Conservation (phyloP, 2,113 vertebrate species). For the Sylvietta virens region DNA sequence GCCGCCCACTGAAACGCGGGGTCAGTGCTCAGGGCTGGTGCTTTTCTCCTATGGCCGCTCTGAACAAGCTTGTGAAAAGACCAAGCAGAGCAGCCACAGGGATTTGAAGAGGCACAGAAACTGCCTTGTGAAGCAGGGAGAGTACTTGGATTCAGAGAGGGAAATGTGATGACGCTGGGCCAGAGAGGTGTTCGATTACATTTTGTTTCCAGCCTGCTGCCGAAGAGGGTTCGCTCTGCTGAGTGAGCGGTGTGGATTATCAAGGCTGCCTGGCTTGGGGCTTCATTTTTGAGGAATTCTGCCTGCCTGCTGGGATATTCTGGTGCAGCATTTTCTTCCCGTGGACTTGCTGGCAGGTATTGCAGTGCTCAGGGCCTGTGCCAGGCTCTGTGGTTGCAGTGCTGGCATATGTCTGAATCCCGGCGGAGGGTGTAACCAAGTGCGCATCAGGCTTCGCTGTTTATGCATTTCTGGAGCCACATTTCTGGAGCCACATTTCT, state of each 20-base stretch:
- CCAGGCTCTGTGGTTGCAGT: not conserved
- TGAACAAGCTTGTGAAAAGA: not conserved
- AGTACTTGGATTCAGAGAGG: not conserved
- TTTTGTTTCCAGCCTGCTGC: not conserved
- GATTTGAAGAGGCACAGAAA: conserved; percentile 4
- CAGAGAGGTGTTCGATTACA: not conserved
- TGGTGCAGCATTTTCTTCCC: not conserved
- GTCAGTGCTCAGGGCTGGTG: not conserved
- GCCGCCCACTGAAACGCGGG: not conserved
- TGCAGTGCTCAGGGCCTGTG: not conserved
- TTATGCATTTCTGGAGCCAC: not conserved
- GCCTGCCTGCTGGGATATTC: not conserved
- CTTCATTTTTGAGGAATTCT: not conserved
- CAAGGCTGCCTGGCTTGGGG: not conserved
- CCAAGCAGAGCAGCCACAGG: not conserved
- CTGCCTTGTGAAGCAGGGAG: not conserved
- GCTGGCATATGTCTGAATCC: not conserved
- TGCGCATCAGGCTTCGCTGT: not conserved
- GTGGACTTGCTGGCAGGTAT: not conserved
- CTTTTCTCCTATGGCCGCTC: not conserved
- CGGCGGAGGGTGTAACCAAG: not conserved
- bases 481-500: not conserved
- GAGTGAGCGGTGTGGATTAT: not conserved
- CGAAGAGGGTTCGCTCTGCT: not conserved
- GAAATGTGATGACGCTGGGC: not conserved